Percentiles rank a stretch among this genome's conserved stretches.
Evolutionary conservation across 2,888 invertebrate genomes (phyloP).

Genomic region (Tineola bisselliella): DNA sequence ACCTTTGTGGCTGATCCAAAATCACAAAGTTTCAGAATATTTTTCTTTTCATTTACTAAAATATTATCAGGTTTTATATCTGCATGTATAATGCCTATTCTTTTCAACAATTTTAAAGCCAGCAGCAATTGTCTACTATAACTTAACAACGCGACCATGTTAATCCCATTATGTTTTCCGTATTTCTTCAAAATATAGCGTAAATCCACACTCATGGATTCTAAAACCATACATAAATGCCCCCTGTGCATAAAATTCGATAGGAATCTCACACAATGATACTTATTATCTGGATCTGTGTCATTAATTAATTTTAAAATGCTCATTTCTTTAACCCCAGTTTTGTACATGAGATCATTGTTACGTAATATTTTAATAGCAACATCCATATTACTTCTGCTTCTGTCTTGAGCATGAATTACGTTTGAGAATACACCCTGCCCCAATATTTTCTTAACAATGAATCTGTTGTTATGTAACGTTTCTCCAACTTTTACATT

Average conservation of each 20-base stretch:
- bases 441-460: constrained; percentile 94
- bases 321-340: constrained; percentile 94
- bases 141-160: constrained; percentile 94
- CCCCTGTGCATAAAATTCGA: constrained; percentile 97
- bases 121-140: constrained; percentile 95
- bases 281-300: constrained; percentile 94
- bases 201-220: constrained; percentile 93
- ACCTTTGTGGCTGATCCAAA: constrained; percentile 96
- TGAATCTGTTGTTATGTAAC: constrained; percentile 83
- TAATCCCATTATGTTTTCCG: constrained; percentile 93
- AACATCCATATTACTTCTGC: constrained; percentile 84
- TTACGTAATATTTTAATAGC: constrained; percentile 98
- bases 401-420: constrained; percentile 89
- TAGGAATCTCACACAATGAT: constrained; percentile 88
- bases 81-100: constrained; percentile 95
- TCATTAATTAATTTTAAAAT: constrained; percentile 92
- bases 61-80: constrained; percentile 99
- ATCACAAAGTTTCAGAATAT: constrained; percentile 96
- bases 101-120: constrained; percentile 91
- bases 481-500: constrained; percentile 89
- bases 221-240: constrained; percentile 98
- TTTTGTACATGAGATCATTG: constrained; percentile 99
- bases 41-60: constrained; percentile 96
- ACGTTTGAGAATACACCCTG: constrained; percentile 99
- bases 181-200: constrained; percentile 94